Conservation (phyloP, 2,888 invertebrate species). For the Zaprionus lineosus region DNA sequence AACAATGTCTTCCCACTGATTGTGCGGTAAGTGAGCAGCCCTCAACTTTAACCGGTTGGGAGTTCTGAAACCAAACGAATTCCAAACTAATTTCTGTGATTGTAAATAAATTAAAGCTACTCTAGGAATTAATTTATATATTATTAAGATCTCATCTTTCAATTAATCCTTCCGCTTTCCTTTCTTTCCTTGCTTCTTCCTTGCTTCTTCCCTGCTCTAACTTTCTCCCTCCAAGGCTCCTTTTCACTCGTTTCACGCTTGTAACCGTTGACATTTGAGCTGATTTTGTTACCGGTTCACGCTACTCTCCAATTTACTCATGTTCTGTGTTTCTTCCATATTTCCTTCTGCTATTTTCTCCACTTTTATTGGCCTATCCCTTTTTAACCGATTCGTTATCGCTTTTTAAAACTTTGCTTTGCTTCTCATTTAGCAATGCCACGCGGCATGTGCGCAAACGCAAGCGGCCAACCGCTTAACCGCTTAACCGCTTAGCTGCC, state of each 20-base stretch:
- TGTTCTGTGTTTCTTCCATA: too few species aligned
- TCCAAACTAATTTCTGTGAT: too few species aligned
- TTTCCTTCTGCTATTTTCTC: too few species aligned
- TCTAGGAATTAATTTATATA: background rate
- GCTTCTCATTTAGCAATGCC: conserved; percentile 75
- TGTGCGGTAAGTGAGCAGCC: conserved; percentile 87
- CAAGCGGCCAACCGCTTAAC: conserved; percentile 61
- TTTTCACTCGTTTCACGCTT: too few species aligned
- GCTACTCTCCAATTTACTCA: too few species aligned
- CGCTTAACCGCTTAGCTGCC: conserved; percentile 50
- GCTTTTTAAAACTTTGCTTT: conserved; percentile 55
- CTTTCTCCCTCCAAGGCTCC: too few species aligned
- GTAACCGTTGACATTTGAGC: too few species aligned
- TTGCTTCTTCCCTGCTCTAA: conserved; percentile 1
- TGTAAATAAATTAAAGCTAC: too few species aligned
- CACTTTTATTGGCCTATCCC: too few species aligned
- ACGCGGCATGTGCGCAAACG: conserved; percentile 65
- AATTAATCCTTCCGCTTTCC: background rate
- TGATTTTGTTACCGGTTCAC: too few species aligned
- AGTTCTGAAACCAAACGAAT: too few species aligned
- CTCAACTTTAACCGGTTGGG: too few species aligned
- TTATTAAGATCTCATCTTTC: background rate
- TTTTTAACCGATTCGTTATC: conserved; percentile 9
- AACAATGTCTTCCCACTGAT: conserved; percentile 89
- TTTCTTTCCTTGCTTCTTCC: background rate